phyloP scores from a whole-genome alignment of 2,797 vertebrate species.

The Gastrophryne carolinensis region DNA sequence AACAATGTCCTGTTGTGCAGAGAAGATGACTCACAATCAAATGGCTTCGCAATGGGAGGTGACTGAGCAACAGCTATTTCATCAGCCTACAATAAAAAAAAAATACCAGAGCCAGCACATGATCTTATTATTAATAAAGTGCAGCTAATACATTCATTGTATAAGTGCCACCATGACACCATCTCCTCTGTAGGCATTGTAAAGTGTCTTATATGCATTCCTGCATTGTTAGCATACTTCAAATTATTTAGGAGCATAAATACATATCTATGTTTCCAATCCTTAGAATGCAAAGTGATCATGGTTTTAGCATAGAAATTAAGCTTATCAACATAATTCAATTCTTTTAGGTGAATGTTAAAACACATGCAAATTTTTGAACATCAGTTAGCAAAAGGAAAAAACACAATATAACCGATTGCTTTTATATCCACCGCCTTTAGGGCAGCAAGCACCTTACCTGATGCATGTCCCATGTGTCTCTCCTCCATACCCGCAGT shows the following conservation, averaged over 20 bases:
- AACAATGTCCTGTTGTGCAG: slow-evolving; percentile 22
- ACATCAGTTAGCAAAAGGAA: too few species aligned
- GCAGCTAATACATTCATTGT: not conserved
- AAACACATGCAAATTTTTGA: too few species aligned
- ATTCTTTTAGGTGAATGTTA: too few species aligned
- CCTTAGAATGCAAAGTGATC: not conserved
- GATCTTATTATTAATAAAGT: not conserved
- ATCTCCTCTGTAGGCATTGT: not conserved
- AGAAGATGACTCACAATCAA: slow-evolving; percentile 11
- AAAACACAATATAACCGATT: too few species aligned
- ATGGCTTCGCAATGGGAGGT: not conserved
- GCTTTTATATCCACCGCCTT: too few species aligned
- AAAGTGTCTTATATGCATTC: not conserved
- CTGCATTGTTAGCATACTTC: not conserved
- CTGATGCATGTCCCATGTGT: too few species aligned
- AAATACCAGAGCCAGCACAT: not conserved
- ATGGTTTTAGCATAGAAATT: too few species aligned
- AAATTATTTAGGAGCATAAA: not conserved
- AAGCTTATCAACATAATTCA: too few species aligned
- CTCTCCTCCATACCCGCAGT: too few species aligned
- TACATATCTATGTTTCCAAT: not conserved
- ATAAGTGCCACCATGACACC: not conserved
- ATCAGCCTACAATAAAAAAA: not conserved
- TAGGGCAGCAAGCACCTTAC: too few species aligned
- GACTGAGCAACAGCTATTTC: not conserved